phyloP scores from a whole-genome alignment of 2,113 vertebrate genomes.

The Rhynchomys soricoides region DNA sequence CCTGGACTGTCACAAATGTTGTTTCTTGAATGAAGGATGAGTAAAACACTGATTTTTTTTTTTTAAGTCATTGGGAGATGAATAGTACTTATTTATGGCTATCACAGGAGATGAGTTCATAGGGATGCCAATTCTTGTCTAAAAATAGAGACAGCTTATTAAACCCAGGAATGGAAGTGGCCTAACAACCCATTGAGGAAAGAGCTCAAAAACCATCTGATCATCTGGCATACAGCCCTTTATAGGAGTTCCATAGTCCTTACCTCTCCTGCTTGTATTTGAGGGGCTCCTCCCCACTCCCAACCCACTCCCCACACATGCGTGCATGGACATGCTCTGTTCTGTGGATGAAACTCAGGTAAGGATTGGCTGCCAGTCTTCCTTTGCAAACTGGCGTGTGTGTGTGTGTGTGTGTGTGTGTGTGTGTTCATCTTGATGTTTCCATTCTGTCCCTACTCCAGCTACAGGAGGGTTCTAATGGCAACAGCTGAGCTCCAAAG shows the following conservation, averaged over 20 bases:
- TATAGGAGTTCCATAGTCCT: too few species aligned
- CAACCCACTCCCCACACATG: too few species aligned
- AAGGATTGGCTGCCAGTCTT: neutral
- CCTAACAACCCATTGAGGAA: neutral
- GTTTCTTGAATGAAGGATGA: neutral
- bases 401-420: too few species aligned
- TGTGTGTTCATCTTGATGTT: neutral
- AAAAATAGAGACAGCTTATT: neutral
- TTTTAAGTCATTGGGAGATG: neutral
- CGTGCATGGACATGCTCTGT: neutral
- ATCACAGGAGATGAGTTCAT: neutral
- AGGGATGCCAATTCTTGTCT: neutral
- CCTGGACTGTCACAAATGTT: slow-evolving; percentile 7
- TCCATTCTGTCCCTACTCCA: too few species aligned
- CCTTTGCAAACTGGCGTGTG: neutral
- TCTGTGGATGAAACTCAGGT: neutral
- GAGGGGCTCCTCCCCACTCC: neutral
- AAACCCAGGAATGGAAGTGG: neutral
- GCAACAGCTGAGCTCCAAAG: neutral
- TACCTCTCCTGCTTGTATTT: too few species aligned
- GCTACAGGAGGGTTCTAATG: neutral
- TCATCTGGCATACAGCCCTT: neutral
- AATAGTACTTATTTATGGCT: neutral
- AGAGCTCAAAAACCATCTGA: neutral
- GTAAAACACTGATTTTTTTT: neutral